Conservation (phyloP, 1,140 invertebrate species). For the Oncopeltus fasciatus region DNA sequence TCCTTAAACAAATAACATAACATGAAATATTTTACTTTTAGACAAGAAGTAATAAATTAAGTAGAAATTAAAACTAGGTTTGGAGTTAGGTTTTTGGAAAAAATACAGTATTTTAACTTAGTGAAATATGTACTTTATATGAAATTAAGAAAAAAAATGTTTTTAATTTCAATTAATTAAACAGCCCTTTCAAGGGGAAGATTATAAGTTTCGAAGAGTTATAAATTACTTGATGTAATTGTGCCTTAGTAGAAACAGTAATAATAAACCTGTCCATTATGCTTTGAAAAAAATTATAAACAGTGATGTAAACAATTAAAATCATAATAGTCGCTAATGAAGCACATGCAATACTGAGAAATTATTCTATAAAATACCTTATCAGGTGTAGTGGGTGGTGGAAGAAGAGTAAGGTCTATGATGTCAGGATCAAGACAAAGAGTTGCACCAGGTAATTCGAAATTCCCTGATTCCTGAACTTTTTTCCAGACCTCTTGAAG, state of each 20-base stretch:
- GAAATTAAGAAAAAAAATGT: too few species aligned
- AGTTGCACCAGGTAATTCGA: conserved; percentile 33
- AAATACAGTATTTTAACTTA: too few species aligned
- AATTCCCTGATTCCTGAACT: conserved; percentile 30
- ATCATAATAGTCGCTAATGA: not conserved
- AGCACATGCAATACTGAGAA: not conserved
- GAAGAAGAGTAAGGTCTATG: conserved; percentile 77
- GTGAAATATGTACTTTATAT: too few species aligned
- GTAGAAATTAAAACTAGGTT: too few species aligned
- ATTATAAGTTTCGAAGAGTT: too few species aligned
- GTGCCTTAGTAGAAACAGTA: conserved; percentile 3
- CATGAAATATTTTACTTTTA: too few species aligned
- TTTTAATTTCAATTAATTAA: too few species aligned
- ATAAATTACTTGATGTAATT: too few species aligned
- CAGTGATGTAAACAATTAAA: not conserved
- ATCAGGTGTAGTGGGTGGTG: conserved; percentile 44
- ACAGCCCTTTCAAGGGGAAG: too few species aligned
- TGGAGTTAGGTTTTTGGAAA: too few species aligned
- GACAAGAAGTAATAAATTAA: too few species aligned
- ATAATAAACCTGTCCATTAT: not conserved
- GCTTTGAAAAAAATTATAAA: not conserved
- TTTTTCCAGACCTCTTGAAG: conserved; percentile 30
- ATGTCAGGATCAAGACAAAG: conserved; percentile 70
- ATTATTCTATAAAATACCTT: conserved; percentile 17
- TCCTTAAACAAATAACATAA: conserved; percentile 4